Conservation (phyloP, 2,888 invertebrate species). For the Laothoe populi region DNA sequence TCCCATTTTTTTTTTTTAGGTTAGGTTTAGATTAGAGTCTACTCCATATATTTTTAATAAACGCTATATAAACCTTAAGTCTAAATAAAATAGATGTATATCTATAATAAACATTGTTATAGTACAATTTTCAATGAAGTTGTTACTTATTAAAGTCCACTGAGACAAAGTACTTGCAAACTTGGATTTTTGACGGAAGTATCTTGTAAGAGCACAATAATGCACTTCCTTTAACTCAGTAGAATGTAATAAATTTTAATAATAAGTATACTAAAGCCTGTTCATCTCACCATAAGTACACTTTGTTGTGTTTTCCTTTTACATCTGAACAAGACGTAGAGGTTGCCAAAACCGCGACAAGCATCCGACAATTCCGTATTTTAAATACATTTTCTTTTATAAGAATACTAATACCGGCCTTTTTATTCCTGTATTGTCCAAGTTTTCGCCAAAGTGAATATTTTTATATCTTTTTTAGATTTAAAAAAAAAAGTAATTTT, state of each 20-base stretch:
- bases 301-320: conserved; percentile 6
- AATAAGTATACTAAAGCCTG: conserved; percentile 19
- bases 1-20: too few species aligned
- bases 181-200: neutral
- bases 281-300: conserved; percentile 22
- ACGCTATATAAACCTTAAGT: too few species aligned
- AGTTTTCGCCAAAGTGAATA: too few species aligned
- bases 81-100: too few species aligned
- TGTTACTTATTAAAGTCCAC: neutral
- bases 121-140: neutral
- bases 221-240: conserved; percentile 8
- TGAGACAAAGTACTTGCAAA: too few species aligned
- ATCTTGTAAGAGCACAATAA: neutral
- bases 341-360: conserved; percentile 17
- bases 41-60: too few species aligned
- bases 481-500: too few species aligned
- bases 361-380: conserved; percentile 6
- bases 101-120: too few species aligned
- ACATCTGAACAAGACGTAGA: conserved; percentile 11
- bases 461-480: too few species aligned
- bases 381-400: conserved; percentile 5
- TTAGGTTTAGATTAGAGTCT: too few species aligned
- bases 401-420: neutral
- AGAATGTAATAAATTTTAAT: conserved; percentile 17
- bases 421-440: too few species aligned